Percentiles rank a stretch among this genome's conserved stretches.
phyloP scores from a whole-genome alignment of 1,140 invertebrate genomes.

The Eciton burchellii region DNA sequence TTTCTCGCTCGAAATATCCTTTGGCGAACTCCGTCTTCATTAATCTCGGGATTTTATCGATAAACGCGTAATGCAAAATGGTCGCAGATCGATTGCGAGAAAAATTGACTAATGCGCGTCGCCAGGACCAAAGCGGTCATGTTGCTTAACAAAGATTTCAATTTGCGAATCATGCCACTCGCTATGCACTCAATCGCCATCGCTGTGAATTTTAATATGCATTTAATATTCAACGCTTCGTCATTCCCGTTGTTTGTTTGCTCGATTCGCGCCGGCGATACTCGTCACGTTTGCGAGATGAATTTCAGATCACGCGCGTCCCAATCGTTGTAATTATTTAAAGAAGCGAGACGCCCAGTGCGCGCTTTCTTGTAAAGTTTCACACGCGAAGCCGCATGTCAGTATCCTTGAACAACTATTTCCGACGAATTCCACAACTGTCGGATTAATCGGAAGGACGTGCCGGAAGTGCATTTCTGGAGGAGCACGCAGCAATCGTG shows the following conservation, averaged over 20 bases:
- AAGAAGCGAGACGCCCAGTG: background rate
- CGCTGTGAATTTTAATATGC: background rate
- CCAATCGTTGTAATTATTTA: background rate
- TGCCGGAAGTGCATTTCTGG: conserved; percentile 76
- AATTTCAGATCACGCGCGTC: background rate
- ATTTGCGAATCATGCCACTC: background rate
- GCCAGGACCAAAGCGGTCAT: background rate
- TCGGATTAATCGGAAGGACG: conserved; percentile 76
- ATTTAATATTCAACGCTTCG: background rate
- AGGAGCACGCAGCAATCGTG: conserved; percentile 66
- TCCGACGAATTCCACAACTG: conserved; percentile 73
- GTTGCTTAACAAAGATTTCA: background rate
- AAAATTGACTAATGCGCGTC: background rate
- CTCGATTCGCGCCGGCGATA: background rate
- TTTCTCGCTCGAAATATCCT: conserved; percentile 15
- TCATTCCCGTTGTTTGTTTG: background rate
- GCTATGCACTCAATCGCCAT: background rate
- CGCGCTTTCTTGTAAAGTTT: background rate
- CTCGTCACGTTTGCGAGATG: background rate
- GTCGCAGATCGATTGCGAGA: background rate
- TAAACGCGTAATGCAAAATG: background rate
- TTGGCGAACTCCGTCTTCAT: background rate
- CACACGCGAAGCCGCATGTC: conserved; percentile 3
- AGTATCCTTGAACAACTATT: conserved; percentile 72
- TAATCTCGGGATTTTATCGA: conserved; percentile 18